Conservation (phyloP, 2,797 vertebrate species). For the Tenualosa ilisha region DNA sequence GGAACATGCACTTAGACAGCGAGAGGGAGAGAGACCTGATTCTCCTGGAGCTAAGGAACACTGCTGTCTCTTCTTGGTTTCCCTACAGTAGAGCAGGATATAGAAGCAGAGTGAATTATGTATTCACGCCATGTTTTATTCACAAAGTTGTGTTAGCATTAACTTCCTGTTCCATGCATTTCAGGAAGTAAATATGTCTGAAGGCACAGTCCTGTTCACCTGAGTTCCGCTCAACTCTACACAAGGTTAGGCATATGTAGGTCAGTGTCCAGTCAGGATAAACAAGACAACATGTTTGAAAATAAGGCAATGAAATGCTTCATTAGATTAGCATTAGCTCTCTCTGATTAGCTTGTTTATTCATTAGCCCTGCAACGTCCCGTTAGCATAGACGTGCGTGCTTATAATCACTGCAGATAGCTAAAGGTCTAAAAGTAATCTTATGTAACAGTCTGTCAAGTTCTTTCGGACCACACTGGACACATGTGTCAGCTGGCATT, state of each 20-base stretch:
- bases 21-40: slow-evolving; percentile 37
- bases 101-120: slow-evolving; percentile 74
- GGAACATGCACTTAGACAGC: slow-evolving; percentile 26
- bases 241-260: not conserved
- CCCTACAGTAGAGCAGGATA: slow-evolving; percentile 47
- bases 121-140: slow-evolving; percentile 69
- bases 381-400: not conserved
- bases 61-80: slow-evolving; percentile 28
- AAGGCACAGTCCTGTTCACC: not conserved
- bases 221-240: not conserved
- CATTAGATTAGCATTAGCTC: not conserved
- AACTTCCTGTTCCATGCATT: slow-evolving; percentile 52
- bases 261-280: not conserved
- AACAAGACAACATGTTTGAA: not conserved
- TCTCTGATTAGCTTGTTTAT: slow-evolving; percentile 3
- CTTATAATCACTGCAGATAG: not conserved
- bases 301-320: not conserved
- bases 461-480: not conserved
- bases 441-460: not conserved
- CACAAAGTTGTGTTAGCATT: slow-evolving; percentile 64
- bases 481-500: not conserved
- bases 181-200: slow-evolving; percentile 40
- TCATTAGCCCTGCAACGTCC: not conserved
- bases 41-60: not conserved
- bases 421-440: not conserved